These are phyloP conservation scores for Sorex fumeus DNA, from an alignment of 2,113 vertebrate species.

Conservation along the genomic window DNA sequence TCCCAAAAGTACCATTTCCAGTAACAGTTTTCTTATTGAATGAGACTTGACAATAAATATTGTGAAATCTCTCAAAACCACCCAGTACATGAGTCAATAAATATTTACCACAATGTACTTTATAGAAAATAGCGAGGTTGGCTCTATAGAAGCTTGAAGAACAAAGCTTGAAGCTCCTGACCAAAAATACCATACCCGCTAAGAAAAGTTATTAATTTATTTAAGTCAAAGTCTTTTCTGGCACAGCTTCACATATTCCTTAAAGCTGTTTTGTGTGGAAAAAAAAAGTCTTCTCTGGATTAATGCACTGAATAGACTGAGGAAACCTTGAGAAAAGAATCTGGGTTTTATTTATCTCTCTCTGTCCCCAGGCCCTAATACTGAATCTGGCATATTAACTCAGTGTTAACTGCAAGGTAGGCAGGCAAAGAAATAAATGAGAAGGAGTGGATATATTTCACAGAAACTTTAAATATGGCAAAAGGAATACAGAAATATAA, in stretches of 20 bases:
- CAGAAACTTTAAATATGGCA: slow-evolving; percentile 63
- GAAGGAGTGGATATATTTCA: not conserved
- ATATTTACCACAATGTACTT: slow-evolving; percentile 45
- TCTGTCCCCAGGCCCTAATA: not conserved
- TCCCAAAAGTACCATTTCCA: slow-evolving; percentile 53
- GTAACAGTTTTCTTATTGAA: slow-evolving; percentile 51
- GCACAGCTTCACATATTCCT: slow-evolving; percentile 41
- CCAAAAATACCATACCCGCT: slow-evolving; percentile 37
- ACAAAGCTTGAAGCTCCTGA: slow-evolving; percentile 51
- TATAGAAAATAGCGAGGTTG: slow-evolving; percentile 46
- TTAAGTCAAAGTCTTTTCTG: slow-evolving; percentile 57
- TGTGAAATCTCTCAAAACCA: slow-evolving; percentile 6
- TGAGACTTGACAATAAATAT: slow-evolving; percentile 44
- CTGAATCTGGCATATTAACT: slow-evolving; percentile 44
- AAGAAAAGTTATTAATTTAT: slow-evolving; percentile 47
- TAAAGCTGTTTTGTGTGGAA: slow-evolving; percentile 41
- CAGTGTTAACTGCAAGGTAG: slow-evolving; percentile 27
- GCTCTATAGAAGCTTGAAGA: slow-evolving; percentile 60
- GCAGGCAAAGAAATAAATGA: slow-evolving; percentile 7
- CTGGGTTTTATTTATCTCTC: slow-evolving; percentile 41
- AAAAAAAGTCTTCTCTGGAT: slow-evolving; percentile 34
- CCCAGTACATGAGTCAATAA: slow-evolving; percentile 32
- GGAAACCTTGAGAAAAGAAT: slow-evolving; percentile 24
- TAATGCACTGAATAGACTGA: slow-evolving; percentile 50
- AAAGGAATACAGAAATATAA: slow-evolving; percentile 51